Evolutionary conservation across 2,797 vertebrate genomes (phyloP).

Genomic region (Macropodus opercularis): DNA sequence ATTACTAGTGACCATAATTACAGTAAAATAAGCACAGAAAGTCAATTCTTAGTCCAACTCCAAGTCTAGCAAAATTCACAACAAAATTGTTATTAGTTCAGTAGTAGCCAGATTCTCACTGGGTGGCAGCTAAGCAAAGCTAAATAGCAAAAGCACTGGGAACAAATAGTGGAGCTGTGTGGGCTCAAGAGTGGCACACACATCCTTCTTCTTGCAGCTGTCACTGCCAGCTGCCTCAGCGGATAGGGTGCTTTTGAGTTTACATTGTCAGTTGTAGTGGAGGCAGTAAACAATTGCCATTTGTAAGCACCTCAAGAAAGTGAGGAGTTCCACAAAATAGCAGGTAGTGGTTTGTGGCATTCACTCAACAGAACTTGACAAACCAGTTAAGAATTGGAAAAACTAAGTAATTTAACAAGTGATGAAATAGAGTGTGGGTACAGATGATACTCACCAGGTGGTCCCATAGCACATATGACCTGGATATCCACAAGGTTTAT

Average conservation of each 20-base stretch:
- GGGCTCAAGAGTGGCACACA: slow-evolving; percentile 25
- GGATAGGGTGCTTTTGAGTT: slow-evolving; percentile 17
- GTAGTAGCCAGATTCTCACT: neutral
- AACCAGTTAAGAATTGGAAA: neutral
- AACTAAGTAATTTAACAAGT: neutral
- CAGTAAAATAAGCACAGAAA: neutral
- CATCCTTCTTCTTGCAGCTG: slow-evolving; percentile 22
- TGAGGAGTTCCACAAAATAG: slow-evolving; percentile 11
- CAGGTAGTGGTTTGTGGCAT: slow-evolving; percentile 27
- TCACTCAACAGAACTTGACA: slow-evolving; percentile 12
- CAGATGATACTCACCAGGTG: slow-evolving; percentile 83
- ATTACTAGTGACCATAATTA: neutral
- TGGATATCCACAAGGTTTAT: slow-evolving; percentile 90
- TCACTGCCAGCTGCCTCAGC: slow-evolving; percentile 39
- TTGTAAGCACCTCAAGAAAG: slow-evolving; percentile 36
- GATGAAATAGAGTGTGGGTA: neutral
- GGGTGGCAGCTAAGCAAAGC: slow-evolving; percentile 13
- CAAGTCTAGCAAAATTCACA: no score
- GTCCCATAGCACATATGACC: slow-evolving; percentile 92
- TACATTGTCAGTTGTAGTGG: slow-evolving; percentile 10
- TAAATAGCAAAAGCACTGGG: slow-evolving; percentile 15
- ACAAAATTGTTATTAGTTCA: slow-evolving; percentile 4
- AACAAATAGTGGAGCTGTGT: slow-evolving; percentile 19
- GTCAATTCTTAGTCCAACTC: neutral
- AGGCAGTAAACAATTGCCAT: slow-evolving; percentile 28